Base-by-base conservation (phyloP, 2,888 invertebrate genomes). In the Allygus modestus region DNA sequence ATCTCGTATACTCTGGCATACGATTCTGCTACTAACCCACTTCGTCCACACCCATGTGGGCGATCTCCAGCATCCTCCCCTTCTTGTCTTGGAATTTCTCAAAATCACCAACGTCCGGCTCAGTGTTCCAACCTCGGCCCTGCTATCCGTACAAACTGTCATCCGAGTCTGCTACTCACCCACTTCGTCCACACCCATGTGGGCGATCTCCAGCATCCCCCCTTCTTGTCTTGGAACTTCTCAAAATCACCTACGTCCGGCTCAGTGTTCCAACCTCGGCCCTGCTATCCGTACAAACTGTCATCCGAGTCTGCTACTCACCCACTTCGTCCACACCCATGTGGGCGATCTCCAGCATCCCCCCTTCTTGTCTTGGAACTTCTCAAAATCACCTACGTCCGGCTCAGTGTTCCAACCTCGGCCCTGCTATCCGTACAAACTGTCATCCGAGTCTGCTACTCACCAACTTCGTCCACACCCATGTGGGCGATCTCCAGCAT, bases 181-280 rank as follows among this genome's bases (percentile, higher is more conserved):
- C 2, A 31, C 2, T 65, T 73, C 73, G 11, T 41, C 23, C 26
- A 41, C 41, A 9, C 73, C 73, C 23, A 73, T 41, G 73, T 73
- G 41, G 0, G 73, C 73, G 7, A 73, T 73, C 5, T 73, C 41
- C 7, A 73, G 7, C 5, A 73, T 41, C 41, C 15, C n/a, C 20
- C 31, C 41, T 41, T 41, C 73, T 41, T 73, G n/a, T 73, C 43
- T 11, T n/a, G n/a, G 1, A 23, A 41, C 41, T 23, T 26, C 20
- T 54, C 54, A 46, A 46, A 46, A 31, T n/a, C n/a, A 5, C 41
- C 41, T 41, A 41, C 41, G 23, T 37, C 73, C 26, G 41, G 28
- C 41, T 73, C 73, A 9, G n/a, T 17, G 11, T 73, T 41, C 73
- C 73, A 73, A 28, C 73, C 73, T 41, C 73, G 5, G 4, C 73